A percentile compares a stretch with the other conserved stretches of the same genome.
Conservation (phyloP, 1,140 invertebrate genomes). For the Leguminivora glycinivorella region DNA sequence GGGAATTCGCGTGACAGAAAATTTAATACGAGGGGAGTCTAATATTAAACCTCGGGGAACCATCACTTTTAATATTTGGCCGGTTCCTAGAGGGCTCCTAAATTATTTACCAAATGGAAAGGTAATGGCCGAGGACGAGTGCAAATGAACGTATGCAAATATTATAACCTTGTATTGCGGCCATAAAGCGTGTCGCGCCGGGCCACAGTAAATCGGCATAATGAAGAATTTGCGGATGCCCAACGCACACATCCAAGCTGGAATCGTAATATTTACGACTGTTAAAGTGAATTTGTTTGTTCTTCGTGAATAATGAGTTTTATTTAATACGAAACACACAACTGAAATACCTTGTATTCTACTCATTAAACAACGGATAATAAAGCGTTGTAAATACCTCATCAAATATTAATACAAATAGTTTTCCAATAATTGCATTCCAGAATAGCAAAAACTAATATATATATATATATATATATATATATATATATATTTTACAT, state of each 20-base stretch:
- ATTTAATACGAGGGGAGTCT: conserved; percentile 78
- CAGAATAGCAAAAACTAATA: too few relatives aligned
- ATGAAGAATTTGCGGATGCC: conserved; percentile 56
- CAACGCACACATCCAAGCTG: conserved; percentile 42
- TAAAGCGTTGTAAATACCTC: too few relatives aligned
- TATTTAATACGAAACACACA: not conserved
- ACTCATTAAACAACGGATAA: too few relatives aligned
- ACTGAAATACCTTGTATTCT: not conserved
- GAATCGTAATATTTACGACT: conserved; percentile 38
- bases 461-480: too few relatives aligned
- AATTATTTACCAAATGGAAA: conserved; percentile 79
- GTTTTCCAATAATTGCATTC: too few relatives aligned
- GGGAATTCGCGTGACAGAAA: conserved; percentile 77
- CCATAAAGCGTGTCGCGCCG: conserved; percentile 57
- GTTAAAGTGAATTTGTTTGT: conserved; percentile 57
- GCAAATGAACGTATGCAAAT: conserved; percentile 77
- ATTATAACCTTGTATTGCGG: conserved; percentile 73
- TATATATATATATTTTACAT: too few relatives aligned
- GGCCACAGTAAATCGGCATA: conserved; percentile 46
- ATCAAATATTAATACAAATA: too few relatives aligned
- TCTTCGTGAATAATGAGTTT: conserved; percentile 26
- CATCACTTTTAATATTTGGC: conserved; percentile 79
- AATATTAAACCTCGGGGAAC: conserved; percentile 78
- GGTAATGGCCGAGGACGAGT: conserved; percentile 76
- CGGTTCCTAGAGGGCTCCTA: conserved; percentile 72